A percentile compares a stretch with the other conserved stretches of the same genome.
These are phyloP conservation scores for Pelodytes ibericus DNA, from an alignment of 2,797 vertebrate species.

Conservation along the genomic window DNA sequence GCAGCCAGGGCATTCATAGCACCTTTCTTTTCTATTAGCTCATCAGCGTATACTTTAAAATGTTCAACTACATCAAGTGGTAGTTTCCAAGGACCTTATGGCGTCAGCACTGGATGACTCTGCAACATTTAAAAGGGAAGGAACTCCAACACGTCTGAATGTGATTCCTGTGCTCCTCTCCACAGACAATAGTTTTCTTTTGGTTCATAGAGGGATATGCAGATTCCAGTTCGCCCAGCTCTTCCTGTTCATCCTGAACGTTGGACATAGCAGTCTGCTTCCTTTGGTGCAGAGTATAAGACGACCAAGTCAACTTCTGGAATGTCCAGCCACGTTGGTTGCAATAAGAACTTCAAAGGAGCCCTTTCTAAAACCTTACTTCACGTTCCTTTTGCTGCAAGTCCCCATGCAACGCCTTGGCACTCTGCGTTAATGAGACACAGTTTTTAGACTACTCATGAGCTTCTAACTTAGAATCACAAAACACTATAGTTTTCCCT, in stretches of 20 bases:
- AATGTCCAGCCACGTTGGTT: slow-evolving; percentile 95
- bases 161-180: slow-evolving; percentile 92
- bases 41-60: slow-evolving; percentile 85
- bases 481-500: slow-evolving; percentile 90
- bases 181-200: slow-evolving; percentile 90
- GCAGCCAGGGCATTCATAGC: slow-evolving; percentile 89
- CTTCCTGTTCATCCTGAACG: slow-evolving; percentile 93
- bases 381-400: slow-evolving; percentile 96
- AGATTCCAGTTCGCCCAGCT: slow-evolving; percentile 90
- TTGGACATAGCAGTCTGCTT: slow-evolving; percentile 96
- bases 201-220: slow-evolving; percentile 94
- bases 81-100: slow-evolving; percentile 81
- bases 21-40: slow-evolving; percentile 87
- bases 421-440: slow-evolving; percentile 81
- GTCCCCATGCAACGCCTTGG: slow-evolving; percentile 92
- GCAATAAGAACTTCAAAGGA: slow-evolving; percentile 92
- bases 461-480: slow-evolving; percentile 93
- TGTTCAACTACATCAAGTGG: slow-evolving; percentile 81
- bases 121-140: slow-evolving; percentile 89
- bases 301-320: slow-evolving; percentile 95
- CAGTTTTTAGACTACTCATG: slow-evolving; percentile 77
- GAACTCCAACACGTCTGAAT: slow-evolving; percentile 89
- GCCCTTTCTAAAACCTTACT: slow-evolving; percentile 88
- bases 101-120: slow-evolving; percentile 94
- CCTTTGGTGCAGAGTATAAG: slow-evolving; percentile 93